These are phyloP conservation scores for Glomeris marginata DNA, from an alignment of 2,888 invertebrate species.

Conservation along the genomic window DNA sequence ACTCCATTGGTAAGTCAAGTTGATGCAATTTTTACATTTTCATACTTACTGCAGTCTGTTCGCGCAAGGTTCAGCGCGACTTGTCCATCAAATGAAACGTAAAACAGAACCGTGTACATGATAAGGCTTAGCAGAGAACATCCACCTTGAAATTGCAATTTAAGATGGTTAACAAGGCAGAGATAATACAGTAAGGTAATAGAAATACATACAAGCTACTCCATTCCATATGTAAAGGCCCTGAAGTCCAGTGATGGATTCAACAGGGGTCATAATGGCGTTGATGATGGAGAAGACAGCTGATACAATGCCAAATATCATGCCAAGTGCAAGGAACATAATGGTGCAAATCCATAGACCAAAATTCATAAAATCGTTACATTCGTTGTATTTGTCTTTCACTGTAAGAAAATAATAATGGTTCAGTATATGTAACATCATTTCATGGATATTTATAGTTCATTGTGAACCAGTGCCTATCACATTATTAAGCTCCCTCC, in stretches of 20 bases:
- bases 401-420: not conserved
- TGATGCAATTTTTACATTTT: too few relatives aligned
- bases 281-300: slow-evolving; percentile 64
- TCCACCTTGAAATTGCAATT: slow-evolving; percentile 3
- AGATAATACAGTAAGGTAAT: slow-evolving; percentile 18
- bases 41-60: too few relatives aligned
- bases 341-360: slow-evolving; percentile 63
- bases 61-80: too few relatives aligned
- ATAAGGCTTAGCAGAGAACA: not conserved
- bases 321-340: slow-evolving; percentile 48
- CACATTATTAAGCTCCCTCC: too few relatives aligned
- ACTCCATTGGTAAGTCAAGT: too few relatives aligned
- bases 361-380: slow-evolving; percentile 37
- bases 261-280: slow-evolving; percentile 55
- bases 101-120: too few relatives aligned
- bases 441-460: not conserved
- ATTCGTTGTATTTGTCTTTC: not conserved
- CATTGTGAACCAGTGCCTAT: not conserved
- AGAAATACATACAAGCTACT: slow-evolving; percentile 46
- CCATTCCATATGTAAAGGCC: slow-evolving; percentile 65
- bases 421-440: not conserved
- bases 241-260: slow-evolving; percentile 47
- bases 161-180: not conserved
- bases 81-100: too few relatives aligned
- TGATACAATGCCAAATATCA: slow-evolving; percentile 41